These are phyloP conservation scores for Tetrax tetrax DNA, from an alignment of 2,113 vertebrate genomes.

Conservation along the genomic window DNA sequence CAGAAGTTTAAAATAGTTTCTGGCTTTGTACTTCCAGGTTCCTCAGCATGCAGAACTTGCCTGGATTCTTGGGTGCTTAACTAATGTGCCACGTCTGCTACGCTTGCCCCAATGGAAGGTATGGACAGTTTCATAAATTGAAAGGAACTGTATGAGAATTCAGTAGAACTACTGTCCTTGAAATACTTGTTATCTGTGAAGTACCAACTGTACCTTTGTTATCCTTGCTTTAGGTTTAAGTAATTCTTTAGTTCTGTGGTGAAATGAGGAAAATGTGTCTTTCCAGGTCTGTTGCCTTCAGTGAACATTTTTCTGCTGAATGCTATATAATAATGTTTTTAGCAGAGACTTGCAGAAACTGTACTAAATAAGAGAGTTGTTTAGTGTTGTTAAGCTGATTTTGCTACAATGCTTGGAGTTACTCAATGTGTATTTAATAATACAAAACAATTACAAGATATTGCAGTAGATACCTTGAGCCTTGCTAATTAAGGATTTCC, in stretches of 20 bases:
- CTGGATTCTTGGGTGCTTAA: slow-evolving; percentile 93
- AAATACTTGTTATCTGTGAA: not conserved
- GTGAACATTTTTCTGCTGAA: not conserved
- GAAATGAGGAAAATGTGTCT: not conserved
- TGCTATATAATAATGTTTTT: not conserved
- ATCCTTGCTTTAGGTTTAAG: not conserved
- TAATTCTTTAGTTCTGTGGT: not conserved
- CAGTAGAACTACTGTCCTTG: not conserved
- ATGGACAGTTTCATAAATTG: not conserved
- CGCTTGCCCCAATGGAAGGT: slow-evolving; percentile 98
- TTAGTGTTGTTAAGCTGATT: not conserved
- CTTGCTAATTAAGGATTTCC: not conserved
- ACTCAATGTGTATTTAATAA: not conserved
- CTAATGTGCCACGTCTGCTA: slow-evolving; percentile 86
- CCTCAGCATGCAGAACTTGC: slow-evolving; percentile 88
- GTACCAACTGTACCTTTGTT: not conserved
- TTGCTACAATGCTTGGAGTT: not conserved
- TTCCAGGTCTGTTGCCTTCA: not conserved
- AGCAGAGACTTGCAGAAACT: not conserved
- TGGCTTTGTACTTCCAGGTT: slow-evolving; percentile 76
- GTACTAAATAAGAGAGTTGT: not conserved
- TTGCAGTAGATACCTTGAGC: not conserved
- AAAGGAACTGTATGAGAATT: not conserved
- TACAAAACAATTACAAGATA: not conserved
- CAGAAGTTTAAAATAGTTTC: not conserved